These are phyloP conservation scores for Oreotrochilus melanogaster DNA, from an alignment of 2,113 vertebrate genomes.

Conservation along the genomic window DNA sequence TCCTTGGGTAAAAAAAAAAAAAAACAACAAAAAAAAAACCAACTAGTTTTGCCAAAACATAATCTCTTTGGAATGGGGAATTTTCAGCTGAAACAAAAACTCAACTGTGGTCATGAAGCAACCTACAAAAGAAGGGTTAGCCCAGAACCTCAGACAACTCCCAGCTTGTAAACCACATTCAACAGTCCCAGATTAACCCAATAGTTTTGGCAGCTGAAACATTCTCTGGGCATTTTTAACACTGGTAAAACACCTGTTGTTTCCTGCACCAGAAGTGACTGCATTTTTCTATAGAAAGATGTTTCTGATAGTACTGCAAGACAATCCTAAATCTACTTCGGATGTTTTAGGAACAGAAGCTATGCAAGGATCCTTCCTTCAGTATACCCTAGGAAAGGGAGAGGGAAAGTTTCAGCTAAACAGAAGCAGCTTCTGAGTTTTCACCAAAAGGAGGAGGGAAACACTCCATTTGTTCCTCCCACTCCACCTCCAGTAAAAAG, in stretches of 20 bases:
- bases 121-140: background rate
- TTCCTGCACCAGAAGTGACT: background rate
- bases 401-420: background rate
- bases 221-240: background rate
- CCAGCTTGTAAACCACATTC: background rate
- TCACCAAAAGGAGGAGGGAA: background rate
- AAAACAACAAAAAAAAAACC: background rate
- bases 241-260: background rate
- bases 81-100: conserved; percentile 12
- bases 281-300: background rate
- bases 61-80: background rate
- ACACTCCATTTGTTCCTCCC: background rate
- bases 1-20: background rate
- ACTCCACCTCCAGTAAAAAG: background rate
- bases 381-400: background rate
- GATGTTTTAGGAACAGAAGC: background rate
- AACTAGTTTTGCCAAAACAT: background rate
- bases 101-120: background rate
- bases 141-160: background rate
- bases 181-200: background rate
- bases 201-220: background rate
- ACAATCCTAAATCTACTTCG: background rate
- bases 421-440: background rate
- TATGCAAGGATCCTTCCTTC: background rate
- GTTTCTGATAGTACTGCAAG: background rate